A percentile compares a stretch with the other conserved stretches of the same genome.
Evolutionary conservation across 1,140 invertebrate genomes (phyloP).

Genomic region (Sycophila sp.): DNA sequence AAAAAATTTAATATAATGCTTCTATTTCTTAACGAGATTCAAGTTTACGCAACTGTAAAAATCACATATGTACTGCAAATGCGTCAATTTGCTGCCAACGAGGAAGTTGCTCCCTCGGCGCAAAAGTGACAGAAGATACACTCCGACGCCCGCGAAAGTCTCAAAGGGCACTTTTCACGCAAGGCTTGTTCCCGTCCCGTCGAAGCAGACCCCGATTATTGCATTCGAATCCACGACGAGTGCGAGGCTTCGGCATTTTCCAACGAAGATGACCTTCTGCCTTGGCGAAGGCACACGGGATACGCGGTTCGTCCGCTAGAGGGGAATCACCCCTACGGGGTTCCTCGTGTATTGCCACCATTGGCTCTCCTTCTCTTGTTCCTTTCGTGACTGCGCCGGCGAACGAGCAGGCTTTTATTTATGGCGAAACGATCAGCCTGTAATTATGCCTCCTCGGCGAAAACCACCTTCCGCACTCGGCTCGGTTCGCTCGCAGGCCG

Average conservation of each 20-base stretch:
- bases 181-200: constrained; percentile 15
- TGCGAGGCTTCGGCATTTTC: constrained; percentile 9
- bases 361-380: constrained; percentile 12
- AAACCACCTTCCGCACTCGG: constrained; percentile 45
- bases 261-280: neutral
- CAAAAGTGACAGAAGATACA: neutral
- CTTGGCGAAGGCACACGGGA: constrained; percentile 23
- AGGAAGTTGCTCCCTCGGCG: neutral
- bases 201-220: constrained; percentile 11
- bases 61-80: no score
- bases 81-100: neutral
- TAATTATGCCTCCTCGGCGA: constrained; percentile 57
- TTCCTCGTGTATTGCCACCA: constrained; percentile 2
- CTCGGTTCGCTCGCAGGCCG: no score
- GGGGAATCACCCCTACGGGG: constrained; percentile 22
- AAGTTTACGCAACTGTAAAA: no score
- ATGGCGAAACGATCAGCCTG: constrained; percentile 58
- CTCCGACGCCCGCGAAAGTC: neutral
- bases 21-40: no score
- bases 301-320: neutral
- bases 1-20: no score
- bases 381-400: constrained; percentile 16
- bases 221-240: constrained; percentile 11
- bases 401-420: constrained; percentile 56
- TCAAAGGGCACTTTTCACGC: constrained; percentile 31